Base-by-base conservation (phyloP, 2,113 vertebrate genomes). In the Eretmochelys imbricata region DNA sequence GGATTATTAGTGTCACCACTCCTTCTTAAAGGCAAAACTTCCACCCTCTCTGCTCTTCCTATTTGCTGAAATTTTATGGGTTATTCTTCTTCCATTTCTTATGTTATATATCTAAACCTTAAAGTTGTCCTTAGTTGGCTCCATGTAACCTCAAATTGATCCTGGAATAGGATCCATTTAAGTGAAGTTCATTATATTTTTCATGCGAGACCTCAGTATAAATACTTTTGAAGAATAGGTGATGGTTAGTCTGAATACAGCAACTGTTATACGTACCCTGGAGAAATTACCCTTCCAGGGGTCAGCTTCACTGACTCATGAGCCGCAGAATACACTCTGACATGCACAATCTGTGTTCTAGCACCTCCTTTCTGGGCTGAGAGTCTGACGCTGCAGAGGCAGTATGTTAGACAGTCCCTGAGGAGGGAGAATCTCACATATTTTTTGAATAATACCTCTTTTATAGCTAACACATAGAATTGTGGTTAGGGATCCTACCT, bases 321-420 rank as follows among this genome's bases (percentile, higher is more conserved):
- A 92, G n/a, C 46, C 87, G 75, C 76, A 57, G 84, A 57, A 10
- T 16, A 62, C 1, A 0, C 22, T 89, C 31, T 84, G 81, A 65
- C n/a, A n/a, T 59, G 51, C 78, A 79, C 25, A 82, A 0, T 0
- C 50, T 62, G 42, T 0, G 0, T 87, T 95, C 87, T 54, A 53
- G 0, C 57, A 87, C 87, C 84, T 69, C 29, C 46, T 5, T 46
- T 11, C 20, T 62, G 65, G 54, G 42, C 8, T 49, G 17, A 48
- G 17, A 59, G 59, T 65, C 24, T 57, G 29, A 17, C 46, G 55
- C 14, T 27, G 13, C 1, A 57, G 42, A 38, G 38, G 53, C 31
- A 54, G 65, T n/a, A 48, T 2, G 27, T 80, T 84, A 20, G 16
- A 16, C 0, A 1, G 10, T 19, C 0, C 2, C 10, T 51, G 50